Conservation (phyloP, 2,113 vertebrate genomes). For the Bungarus multicinctus region DNA sequence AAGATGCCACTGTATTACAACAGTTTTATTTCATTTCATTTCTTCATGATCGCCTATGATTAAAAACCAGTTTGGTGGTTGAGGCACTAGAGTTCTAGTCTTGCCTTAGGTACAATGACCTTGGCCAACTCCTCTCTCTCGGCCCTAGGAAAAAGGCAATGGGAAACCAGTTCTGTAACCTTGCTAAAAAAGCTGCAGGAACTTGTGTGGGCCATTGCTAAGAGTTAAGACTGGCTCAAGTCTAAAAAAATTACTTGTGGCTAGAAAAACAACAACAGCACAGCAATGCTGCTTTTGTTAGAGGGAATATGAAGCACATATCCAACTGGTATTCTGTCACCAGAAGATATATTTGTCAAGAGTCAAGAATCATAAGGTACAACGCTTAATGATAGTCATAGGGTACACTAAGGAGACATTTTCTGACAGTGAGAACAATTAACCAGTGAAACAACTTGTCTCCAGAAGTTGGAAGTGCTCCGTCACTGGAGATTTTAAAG, state of each 20-base stretch:
- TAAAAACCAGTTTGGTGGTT: neutral
- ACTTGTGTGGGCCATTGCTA: neutral
- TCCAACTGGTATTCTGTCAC: slow-evolving; percentile 41
- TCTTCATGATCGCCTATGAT: neutral
- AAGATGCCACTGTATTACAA: neutral
- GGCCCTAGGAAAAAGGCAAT: neutral
- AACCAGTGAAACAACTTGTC: too few relatives aligned
- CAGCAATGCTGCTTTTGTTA: slow-evolving; percentile 35
- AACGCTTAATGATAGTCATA: too few relatives aligned
- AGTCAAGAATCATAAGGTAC: too few relatives aligned
- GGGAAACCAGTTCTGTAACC: neutral
- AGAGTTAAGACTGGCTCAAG: neutral
- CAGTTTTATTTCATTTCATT: neutral
- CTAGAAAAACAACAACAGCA: neutral
- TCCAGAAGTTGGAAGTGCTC: too few relatives aligned
- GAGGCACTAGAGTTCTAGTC: neutral
- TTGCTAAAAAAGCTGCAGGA: neutral
- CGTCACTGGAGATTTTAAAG: too few relatives aligned
- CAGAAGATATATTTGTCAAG: too few relatives aligned
- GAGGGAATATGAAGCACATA: slow-evolving; percentile 47
- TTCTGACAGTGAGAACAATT: too few relatives aligned
- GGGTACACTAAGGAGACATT: too few relatives aligned
- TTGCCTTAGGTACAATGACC: neutral
- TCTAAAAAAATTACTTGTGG: neutral
- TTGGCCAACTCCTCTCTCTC: neutral